Conservation (phyloP, 1,140 invertebrate species). For the Anastatus disparis region DNA sequence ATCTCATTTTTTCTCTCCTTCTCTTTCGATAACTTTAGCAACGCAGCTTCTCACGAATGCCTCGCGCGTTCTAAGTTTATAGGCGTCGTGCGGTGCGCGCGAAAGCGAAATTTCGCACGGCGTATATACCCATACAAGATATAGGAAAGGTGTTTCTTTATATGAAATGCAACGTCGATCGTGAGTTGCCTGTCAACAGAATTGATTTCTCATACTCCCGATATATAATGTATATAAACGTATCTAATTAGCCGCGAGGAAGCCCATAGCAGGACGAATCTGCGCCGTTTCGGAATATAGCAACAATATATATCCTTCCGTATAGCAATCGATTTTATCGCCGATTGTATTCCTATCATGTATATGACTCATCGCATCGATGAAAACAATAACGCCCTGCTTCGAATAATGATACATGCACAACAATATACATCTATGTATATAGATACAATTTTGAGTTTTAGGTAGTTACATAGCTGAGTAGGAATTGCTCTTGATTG, state of each 20-base stretch:
- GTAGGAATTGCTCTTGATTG: too few species aligned
- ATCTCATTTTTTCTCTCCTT: too few species aligned
- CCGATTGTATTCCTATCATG: slow-evolving; percentile 37
- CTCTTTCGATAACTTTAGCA: too few species aligned
- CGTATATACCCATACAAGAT: background rate
- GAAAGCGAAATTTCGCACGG: slow-evolving; percentile 37
- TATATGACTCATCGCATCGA: background rate
- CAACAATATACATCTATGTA: too few species aligned
- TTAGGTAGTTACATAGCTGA: too few species aligned
- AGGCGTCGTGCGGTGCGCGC: slow-evolving; percentile 39
- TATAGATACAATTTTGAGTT: too few species aligned
- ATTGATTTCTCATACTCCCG: too few species aligned
- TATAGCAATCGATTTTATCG: slow-evolving; percentile 44
- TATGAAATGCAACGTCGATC: slow-evolving; percentile 17
- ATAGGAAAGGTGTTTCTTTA: too few species aligned
- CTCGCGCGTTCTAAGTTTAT: slow-evolving; percentile 58
- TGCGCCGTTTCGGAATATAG: background rate
- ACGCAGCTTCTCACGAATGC: slow-evolving; percentile 54
- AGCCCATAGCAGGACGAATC: background rate
- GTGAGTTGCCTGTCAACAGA: slow-evolving; percentile 33
- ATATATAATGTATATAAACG: too few species aligned
- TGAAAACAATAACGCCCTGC: slow-evolving; percentile 23
- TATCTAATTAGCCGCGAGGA: slow-evolving; percentile 17
- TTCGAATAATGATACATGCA: slow-evolving; percentile 17
- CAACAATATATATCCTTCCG: background rate